Conservation (phyloP, 2,797 vertebrate genomes). For the Phrynocephalus forsythii region DNA sequence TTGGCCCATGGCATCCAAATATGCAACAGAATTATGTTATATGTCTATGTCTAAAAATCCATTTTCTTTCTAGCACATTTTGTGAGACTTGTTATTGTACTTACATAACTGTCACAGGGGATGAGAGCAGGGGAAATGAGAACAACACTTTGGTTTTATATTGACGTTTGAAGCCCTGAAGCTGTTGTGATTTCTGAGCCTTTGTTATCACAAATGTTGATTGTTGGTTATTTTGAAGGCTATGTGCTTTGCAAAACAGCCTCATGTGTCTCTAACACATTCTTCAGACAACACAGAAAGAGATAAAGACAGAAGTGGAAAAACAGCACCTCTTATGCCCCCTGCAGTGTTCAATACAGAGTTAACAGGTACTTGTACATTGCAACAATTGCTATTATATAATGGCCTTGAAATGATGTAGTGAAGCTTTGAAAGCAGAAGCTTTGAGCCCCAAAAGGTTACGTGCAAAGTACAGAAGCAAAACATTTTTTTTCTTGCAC, state of each 20-base stretch:
- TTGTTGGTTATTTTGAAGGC: background rate
- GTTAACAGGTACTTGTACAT: slow-evolving; percentile 14
- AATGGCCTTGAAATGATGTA: slow-evolving; percentile 42
- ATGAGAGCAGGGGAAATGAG: background rate
- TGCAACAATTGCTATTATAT: slow-evolving; percentile 34
- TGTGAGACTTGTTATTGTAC: background rate
- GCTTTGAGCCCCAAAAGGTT: slow-evolving; percentile 46
- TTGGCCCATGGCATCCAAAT: background rate
- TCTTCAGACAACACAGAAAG: slow-evolving; percentile 19
- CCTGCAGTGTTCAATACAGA: slow-evolving; percentile 12
- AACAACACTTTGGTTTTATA: background rate
- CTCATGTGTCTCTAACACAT: background rate
- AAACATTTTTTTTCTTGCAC: slow-evolving; percentile 29
- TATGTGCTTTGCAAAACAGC: slow-evolving; percentile 10
- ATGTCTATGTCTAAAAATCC: background rate
- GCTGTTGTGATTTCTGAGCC: slow-evolving; percentile 22
- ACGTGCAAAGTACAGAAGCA: slow-evolving; percentile 21
- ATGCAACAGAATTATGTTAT: background rate
- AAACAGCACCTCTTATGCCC: slow-evolving; percentile 17
- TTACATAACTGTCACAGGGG: slow-evolving; percentile 18
- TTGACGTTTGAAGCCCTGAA: slow-evolving; percentile 6
- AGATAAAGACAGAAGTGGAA: background rate
- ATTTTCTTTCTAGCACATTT: slow-evolving; percentile 23
- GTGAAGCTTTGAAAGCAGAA: slow-evolving; percentile 15
- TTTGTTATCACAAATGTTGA: slow-evolving; percentile 1